Evolutionary conservation across 2,797 vertebrate species (phyloP).

Genomic region (Pantherophis alleghaniensis): DNA sequence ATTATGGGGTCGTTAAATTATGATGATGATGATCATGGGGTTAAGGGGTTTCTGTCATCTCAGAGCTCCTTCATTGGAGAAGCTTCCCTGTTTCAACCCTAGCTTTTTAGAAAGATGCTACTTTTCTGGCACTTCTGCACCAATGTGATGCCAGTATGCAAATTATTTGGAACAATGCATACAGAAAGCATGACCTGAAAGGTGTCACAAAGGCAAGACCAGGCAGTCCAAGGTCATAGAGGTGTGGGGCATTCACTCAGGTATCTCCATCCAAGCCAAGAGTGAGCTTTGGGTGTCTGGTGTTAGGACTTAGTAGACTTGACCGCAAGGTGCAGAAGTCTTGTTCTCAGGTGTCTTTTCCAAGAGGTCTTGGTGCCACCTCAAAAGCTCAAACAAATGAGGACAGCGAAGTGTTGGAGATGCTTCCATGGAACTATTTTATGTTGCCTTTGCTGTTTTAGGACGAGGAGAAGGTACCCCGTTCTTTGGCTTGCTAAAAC

Average conservation of each 20-base stretch:
- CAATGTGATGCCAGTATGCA: conserved; percentile 21
- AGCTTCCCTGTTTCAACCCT: background rate
- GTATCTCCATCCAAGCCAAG: background rate
- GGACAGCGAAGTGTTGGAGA: background rate
- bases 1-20: no score
- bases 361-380: background rate
- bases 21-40: background rate
- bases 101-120: background rate
- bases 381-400: background rate
- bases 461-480: conserved; percentile 18
- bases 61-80: background rate
- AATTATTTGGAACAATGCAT: background rate
- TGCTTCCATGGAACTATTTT: background rate
- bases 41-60: background rate
- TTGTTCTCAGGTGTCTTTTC: background rate
- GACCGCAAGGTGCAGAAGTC: background rate
- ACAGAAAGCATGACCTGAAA: background rate
- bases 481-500: background rate
- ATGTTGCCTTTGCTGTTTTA: conserved; percentile 16
- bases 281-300: background rate
- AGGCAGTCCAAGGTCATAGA: background rate
- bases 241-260: background rate
- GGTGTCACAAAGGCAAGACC: conserved; percentile 18
- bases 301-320: background rate
- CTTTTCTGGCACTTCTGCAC: background rate